Evolutionary conservation across 2,888 invertebrate species (phyloP).

Genomic region (Limnephilus lunatus): DNA sequence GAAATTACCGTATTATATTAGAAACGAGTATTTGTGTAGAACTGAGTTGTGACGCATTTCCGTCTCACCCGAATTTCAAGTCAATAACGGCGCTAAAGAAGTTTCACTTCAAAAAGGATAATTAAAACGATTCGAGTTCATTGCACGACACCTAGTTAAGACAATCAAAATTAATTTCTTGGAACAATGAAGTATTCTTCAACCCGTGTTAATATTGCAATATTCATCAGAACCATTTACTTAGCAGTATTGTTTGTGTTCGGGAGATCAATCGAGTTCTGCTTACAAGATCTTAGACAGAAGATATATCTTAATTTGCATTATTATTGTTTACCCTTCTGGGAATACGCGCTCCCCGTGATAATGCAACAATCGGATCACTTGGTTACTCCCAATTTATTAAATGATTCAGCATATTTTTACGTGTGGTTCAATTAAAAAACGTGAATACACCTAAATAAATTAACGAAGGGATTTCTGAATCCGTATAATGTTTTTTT

Average conservation of each 20-base stretch:
- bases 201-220: background rate
- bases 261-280: slow-evolving; percentile 18
- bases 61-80: too few species aligned
- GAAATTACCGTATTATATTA: too few species aligned
- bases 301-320: slow-evolving; percentile 27
- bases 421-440: background rate
- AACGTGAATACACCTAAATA: background rate
- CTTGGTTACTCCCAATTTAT: background rate
- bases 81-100: too few species aligned
- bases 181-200: background rate
- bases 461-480: background rate
- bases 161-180: background rate
- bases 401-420: background rate
- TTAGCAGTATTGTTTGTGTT: background rate
- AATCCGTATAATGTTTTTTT: background rate
- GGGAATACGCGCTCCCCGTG: background rate
- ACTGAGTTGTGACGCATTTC: too few species aligned
- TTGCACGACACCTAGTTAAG: background rate
- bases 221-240: slow-evolving; percentile 21
- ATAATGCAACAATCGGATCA: slow-evolving; percentile 25
- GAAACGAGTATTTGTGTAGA: too few species aligned
- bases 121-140: background rate
- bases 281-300: slow-evolving; percentile 11
- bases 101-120: too few species aligned
- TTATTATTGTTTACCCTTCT: slow-evolving; percentile 23